Percentiles rank a stretch among this genome's conserved stretches.
These are phyloP conservation scores for Capreolus pygargus DNA, from an alignment of 2,113 vertebrate genomes.

Conservation along the genomic window DNA sequence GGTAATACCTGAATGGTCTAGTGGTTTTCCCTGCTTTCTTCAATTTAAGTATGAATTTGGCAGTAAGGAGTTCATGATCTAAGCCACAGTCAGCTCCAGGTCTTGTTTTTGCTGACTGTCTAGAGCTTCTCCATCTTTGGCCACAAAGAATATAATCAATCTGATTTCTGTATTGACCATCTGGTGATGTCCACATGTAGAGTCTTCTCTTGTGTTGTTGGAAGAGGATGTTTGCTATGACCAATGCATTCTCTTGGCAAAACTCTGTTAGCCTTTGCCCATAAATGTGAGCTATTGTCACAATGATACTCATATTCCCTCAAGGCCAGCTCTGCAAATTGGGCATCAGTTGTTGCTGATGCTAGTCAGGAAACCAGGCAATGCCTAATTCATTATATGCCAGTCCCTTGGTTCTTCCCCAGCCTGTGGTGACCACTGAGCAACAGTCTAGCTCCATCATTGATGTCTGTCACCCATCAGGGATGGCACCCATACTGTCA, in stretches of 20 bases:
- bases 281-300: not conserved
- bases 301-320: not conserved
- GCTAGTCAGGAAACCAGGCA: not conserved
- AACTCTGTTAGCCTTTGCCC: not conserved
- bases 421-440: not conserved
- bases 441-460: not conserved
- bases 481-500: not conserved
- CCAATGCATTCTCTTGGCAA: not conserved
- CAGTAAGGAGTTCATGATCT: not conserved
- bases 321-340: not conserved
- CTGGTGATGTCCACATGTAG: not conserved
- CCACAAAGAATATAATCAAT: not conserved
- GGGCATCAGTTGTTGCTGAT: not conserved
- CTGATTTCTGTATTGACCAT: not conserved
- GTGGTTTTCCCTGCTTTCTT: not conserved
- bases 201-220: not conserved
- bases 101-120: not conserved
- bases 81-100: not conserved
- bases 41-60: not conserved
- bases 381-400: not conserved
- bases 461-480: not conserved
- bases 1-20: not conserved
- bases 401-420: not conserved
- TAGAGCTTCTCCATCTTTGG: not conserved
- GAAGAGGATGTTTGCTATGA: not conserved